Evolutionary conservation across 2,113 vertebrate species (phyloP).

Genomic region (Prochilodus magdalenae): DNA sequence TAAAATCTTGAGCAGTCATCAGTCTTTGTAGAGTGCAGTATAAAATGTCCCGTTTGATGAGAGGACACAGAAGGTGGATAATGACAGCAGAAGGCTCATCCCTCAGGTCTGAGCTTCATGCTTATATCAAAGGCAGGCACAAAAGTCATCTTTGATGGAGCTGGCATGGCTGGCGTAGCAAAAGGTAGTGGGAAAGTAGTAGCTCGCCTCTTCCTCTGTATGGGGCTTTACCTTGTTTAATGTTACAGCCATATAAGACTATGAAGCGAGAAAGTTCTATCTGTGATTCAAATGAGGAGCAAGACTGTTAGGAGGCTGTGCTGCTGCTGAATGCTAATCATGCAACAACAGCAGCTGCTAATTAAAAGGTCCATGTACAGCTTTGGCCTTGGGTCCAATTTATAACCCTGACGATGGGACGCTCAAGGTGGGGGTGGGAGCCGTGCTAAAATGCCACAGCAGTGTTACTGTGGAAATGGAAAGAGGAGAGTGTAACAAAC

Average conservation of each 20-base stretch:
- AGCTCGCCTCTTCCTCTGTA: neutral
- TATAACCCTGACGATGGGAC: neutral
- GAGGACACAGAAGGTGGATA: too few relatives aligned
- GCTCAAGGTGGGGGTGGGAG: neutral
- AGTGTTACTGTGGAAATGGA: neutral
- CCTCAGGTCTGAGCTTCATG: too few relatives aligned
- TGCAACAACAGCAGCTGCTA: constrained; percentile 12
- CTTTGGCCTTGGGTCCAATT: neutral
- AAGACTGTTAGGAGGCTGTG: neutral
- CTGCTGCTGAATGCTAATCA: constrained; percentile 22
- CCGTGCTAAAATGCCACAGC: neutral
- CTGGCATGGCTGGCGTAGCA: neutral
- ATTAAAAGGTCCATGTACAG: neutral
- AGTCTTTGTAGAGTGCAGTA: too few relatives aligned
- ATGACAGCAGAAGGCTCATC: too few relatives aligned
- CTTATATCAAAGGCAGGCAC: too few relatives aligned
- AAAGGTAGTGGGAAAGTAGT: neutral
- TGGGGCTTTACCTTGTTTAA: neutral
- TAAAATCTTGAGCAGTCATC: too few relatives aligned
- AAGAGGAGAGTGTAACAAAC: neutral
- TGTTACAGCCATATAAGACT: neutral
- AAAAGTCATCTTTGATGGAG: too few relatives aligned
- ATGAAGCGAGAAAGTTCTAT: neutral
- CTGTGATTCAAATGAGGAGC: constrained; percentile 25
- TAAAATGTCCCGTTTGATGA: too few relatives aligned